Evolutionary conservation across 1,140 invertebrate species (phyloP).

Genomic region (Macrobrachium rosenbergii): DNA sequence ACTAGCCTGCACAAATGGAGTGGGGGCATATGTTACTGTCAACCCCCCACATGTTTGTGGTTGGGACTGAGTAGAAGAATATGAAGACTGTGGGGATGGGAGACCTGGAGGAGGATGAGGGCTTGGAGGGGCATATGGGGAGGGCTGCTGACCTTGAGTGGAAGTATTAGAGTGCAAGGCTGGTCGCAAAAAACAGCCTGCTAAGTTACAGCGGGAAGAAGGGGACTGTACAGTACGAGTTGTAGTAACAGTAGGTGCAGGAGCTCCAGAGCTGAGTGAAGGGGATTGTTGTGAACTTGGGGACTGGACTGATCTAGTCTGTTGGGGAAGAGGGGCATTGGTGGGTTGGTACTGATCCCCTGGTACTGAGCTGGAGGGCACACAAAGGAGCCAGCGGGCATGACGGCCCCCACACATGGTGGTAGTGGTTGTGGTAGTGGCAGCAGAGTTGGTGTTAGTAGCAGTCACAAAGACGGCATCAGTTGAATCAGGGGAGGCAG

Average conservation of each 20-base stretch:
- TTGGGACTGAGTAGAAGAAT: slow-evolving; percentile 34
- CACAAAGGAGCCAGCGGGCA: slow-evolving; percentile 63
- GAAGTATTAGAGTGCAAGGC: slow-evolving; percentile 43
- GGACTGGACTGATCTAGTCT: slow-evolving; percentile 40
- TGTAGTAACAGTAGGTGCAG: slow-evolving; percentile 44
- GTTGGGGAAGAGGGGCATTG: slow-evolving; percentile 31
- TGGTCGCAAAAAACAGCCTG: slow-evolving; percentile 56
- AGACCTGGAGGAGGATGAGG: slow-evolving; percentile 57
- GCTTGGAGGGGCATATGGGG: slow-evolving; percentile 56
- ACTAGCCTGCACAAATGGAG: slow-evolving; percentile 56
- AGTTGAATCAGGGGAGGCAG: slow-evolving; percentile 35
- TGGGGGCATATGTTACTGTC: slow-evolving; percentile 52
- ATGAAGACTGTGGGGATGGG: slow-evolving; percentile 42
- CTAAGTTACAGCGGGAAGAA: slow-evolving; percentile 56
- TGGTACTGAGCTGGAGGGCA: slow-evolving; percentile 56
- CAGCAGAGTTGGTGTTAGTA: slow-evolving; percentile 50
- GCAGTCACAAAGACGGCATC: slow-evolving; percentile 49
- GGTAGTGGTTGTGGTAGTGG: slow-evolving; percentile 44
- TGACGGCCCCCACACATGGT: slow-evolving; percentile 63
- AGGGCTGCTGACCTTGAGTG: slow-evolving; percentile 46
- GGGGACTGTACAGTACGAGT: slow-evolving; percentile 49
- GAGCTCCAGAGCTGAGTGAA: slow-evolving; percentile 16
- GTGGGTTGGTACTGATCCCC: slow-evolving; percentile 62
- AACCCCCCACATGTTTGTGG: slow-evolving; percentile 39
- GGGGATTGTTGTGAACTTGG: slow-evolving; percentile 38